phyloP scores from a whole-genome alignment of 2,113 vertebrate genomes.

The Amazona vittata region DNA sequence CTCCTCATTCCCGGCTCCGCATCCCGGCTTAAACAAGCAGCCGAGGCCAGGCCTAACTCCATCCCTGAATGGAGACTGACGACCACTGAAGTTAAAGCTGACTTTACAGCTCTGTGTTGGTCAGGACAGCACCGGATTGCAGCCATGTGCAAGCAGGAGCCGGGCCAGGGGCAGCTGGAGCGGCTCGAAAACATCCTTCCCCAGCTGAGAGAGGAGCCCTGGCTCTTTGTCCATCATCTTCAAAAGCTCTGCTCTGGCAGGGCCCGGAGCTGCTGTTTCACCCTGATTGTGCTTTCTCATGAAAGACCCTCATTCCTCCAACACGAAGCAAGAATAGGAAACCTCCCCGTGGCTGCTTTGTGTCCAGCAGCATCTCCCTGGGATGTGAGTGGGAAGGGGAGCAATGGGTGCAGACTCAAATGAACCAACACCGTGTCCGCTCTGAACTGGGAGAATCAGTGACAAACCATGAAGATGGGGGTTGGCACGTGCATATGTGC shows the following conservation, averaged over 20 bases:
- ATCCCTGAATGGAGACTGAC: not conserved
- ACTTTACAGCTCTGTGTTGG: not conserved
- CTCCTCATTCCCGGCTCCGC: not conserved
- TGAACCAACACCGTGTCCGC: rapidly evolving
- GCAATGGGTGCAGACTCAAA: rapidly evolving
- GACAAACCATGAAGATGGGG: rapidly evolving
- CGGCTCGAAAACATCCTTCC: not conserved
- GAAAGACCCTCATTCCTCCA: not conserved
- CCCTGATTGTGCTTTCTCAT: not conserved
- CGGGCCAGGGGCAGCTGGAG: conserved; percentile 14
- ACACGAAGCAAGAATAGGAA: not conserved
- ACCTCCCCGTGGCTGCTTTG: not conserved
- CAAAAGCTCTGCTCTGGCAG: not conserved
- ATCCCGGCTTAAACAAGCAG: not conserved
- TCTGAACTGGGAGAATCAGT: rapidly evolving
- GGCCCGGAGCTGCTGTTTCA: not conserved
- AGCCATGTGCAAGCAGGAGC: not conserved
- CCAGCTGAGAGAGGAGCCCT: not conserved
- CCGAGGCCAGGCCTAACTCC: not conserved
- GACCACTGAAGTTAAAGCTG: not conserved
- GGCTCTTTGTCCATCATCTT: not conserved
- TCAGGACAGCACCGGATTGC: not conserved
- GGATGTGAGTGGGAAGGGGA: not conserved
- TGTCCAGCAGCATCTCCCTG: not conserved
- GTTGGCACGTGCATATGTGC: rapidly evolving